Evolutionary conservation across 2,797 vertebrate species (phyloP).

Genomic region (Macropodus opercularis): DNA sequence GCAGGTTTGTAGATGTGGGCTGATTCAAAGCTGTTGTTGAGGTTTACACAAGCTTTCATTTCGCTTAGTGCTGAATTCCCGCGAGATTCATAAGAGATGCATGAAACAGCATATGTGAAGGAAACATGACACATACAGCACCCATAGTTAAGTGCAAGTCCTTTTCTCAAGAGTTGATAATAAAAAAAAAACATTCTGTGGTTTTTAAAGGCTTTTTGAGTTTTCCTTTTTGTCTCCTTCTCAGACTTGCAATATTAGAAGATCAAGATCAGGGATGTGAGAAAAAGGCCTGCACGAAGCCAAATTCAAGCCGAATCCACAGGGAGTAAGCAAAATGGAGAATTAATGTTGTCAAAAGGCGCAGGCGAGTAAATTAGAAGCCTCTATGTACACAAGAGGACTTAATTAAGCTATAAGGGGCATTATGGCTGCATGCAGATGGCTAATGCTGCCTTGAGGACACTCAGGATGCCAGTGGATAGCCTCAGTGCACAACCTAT

Average conservation of each 20-base stretch:
- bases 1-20: too few relatives aligned
- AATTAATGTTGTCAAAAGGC: conserved; percentile 53
- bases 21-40: too few relatives aligned
- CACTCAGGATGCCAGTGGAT: conserved; percentile 56
- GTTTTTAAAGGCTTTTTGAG: background rate
- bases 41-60: too few relatives aligned
- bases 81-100: too few relatives aligned
- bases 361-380: conserved; percentile 35
- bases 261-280: conserved; percentile 15
- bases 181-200: background rate
- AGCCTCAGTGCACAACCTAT: conserved; percentile 51
- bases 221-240: conserved; percentile 16
- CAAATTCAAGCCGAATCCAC: conserved; percentile 24
- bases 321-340: background rate
- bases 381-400: conserved; percentile 46
- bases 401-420: conserved; percentile 60
- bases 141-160: too few relatives aligned
- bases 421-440: conserved; percentile 54
- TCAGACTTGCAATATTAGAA: conserved; percentile 7
- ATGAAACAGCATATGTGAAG: too few relatives aligned
- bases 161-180: too few relatives aligned
- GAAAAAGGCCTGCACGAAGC: conserved; percentile 25
- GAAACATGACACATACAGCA: too few relatives aligned
- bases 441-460: conserved; percentile 59
- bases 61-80: too few relatives aligned